A percentile compares a stretch with the other conserved stretches of the same genome.
Conservation (phyloP, 1,140 invertebrate genomes). For the Zaprionus vittiger region DNA sequence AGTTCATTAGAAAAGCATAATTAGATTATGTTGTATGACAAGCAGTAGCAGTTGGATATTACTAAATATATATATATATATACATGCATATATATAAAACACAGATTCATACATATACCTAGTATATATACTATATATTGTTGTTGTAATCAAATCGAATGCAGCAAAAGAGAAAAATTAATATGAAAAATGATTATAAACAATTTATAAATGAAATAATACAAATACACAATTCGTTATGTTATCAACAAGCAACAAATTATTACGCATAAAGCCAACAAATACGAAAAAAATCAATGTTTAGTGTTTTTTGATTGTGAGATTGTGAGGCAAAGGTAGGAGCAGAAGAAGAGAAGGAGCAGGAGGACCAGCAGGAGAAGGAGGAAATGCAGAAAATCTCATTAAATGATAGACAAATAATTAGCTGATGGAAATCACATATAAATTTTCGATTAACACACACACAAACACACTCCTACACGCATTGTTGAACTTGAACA, state of each 20-base stretch:
- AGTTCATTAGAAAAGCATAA: slow-evolving; percentile 76
- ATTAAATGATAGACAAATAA: slow-evolving; percentile 82
- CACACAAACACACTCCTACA: slow-evolving; percentile 28
- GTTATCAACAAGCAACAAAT: slow-evolving; percentile 62
- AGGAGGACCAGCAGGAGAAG: slow-evolving; percentile 1
- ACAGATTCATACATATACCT: slow-evolving; percentile 67
- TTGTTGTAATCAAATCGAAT: slow-evolving; percentile 71
- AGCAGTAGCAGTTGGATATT: slow-evolving; percentile 81
- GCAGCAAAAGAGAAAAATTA: slow-evolving; percentile 43
- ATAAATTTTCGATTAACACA: slow-evolving; percentile 36
- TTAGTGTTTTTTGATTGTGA: slow-evolving; percentile 78
- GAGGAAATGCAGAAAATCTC: slow-evolving; percentile 54
- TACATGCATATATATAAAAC: slow-evolving; percentile 35
- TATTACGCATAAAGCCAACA: slow-evolving; percentile 72
- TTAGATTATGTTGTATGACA: slow-evolving; percentile 81
- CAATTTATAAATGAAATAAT: slow-evolving; percentile 61
- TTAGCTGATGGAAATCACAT: slow-evolving; percentile 60
- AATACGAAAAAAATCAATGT: slow-evolving; percentile 64
- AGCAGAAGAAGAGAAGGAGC: slow-evolving; percentile 14
- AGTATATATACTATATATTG: slow-evolving; percentile 72
- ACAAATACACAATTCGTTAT: slow-evolving; percentile 79
- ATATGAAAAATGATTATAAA: slow-evolving; percentile 53
- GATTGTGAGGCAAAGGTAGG: slow-evolving; percentile 22
- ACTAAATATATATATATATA: slow-evolving; percentile 60
- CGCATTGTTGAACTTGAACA: slow-evolving; percentile 70